Evolutionary conservation across 2,888 invertebrate species (phyloP).

Genomic region (Clepsis dumicolana): DNA sequence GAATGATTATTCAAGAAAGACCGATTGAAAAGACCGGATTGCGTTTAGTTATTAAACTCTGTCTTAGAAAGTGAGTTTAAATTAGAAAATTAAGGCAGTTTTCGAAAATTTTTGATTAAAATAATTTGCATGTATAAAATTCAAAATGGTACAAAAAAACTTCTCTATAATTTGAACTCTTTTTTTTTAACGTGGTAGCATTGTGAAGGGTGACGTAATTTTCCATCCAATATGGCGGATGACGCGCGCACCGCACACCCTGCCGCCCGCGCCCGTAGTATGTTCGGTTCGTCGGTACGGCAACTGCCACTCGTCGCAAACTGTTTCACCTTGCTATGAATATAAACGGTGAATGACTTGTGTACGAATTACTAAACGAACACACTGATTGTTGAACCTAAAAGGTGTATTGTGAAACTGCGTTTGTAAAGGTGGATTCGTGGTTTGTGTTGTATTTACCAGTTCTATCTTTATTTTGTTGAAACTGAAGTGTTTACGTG

Average conservation of each 20-base stretch:
- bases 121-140: background rate
- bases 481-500: conserved; percentile 82
- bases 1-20: background rate
- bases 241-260: conserved; percentile 74
- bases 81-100: background rate
- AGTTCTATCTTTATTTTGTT: conserved; percentile 78
- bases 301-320: conserved; percentile 71
- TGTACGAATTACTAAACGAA: conserved; percentile 63
- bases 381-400: conserved; percentile 65
- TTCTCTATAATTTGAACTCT: background rate
- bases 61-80: background rate
- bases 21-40: background rate
- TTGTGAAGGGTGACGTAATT: conserved; percentile 75
- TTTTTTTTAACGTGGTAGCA: conserved; percentile 29
- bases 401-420: conserved; percentile 70
- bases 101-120: too few relatives aligned
- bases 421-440: conserved; percentile 74
- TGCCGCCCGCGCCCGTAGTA: conserved; percentile 70
- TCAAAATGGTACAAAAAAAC: background rate
- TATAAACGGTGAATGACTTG: conserved; percentile 73
- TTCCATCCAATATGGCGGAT: conserved; percentile 83
- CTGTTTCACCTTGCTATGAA: conserved; percentile 80
- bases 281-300: conserved; percentile 54
- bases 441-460: conserved; percentile 72
- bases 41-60: background rate